Conservation (phyloP, 2,797 vertebrate genomes). For the Halcyon chelicuti region DNA sequence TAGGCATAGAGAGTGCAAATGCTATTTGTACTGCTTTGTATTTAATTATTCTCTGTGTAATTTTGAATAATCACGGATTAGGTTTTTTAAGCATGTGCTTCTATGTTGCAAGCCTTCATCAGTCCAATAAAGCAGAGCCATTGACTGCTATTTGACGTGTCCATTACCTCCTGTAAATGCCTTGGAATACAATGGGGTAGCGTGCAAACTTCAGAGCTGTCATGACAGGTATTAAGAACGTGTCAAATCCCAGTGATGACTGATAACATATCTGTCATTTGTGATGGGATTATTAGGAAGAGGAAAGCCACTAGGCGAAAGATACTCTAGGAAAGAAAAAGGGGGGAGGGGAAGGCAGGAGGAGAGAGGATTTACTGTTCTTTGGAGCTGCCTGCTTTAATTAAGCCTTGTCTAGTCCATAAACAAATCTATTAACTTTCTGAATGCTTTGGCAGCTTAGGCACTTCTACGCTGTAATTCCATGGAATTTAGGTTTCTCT, state of each 20-base stretch:
- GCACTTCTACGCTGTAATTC: background rate
- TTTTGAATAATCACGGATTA: constrained; percentile 23
- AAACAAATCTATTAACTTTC: constrained; percentile 66
- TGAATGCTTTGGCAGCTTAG: constrained; percentile 28
- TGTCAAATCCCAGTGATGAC: constrained; percentile 65
- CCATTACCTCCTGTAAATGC: constrained; percentile 55
- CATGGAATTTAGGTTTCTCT: background rate
- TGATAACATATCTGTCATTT: constrained; percentile 74
- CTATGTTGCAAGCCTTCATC: constrained; percentile 25
- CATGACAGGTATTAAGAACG: constrained; percentile 67
- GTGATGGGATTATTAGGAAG: constrained; percentile 66
- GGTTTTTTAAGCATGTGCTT: background rate
- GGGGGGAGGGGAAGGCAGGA: background rate
- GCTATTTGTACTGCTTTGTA: background rate
- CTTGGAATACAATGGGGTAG: constrained; percentile 57
- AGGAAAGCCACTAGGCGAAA: constrained; percentile 49
- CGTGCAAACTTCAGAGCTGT: constrained; percentile 57
- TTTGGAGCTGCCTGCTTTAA: constrained; percentile 51
- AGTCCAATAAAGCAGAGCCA: constrained; percentile 15
- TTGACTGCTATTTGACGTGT: constrained; percentile 45
- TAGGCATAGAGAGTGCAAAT: background rate
- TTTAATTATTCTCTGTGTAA: background rate
- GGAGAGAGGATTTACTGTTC: constrained; percentile 48
- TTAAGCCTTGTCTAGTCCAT: constrained; percentile 63
- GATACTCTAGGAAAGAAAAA: constrained; percentile 22